Conservation (phyloP, 1,140 invertebrate genomes). For the Adoxophyes honmai region DNA sequence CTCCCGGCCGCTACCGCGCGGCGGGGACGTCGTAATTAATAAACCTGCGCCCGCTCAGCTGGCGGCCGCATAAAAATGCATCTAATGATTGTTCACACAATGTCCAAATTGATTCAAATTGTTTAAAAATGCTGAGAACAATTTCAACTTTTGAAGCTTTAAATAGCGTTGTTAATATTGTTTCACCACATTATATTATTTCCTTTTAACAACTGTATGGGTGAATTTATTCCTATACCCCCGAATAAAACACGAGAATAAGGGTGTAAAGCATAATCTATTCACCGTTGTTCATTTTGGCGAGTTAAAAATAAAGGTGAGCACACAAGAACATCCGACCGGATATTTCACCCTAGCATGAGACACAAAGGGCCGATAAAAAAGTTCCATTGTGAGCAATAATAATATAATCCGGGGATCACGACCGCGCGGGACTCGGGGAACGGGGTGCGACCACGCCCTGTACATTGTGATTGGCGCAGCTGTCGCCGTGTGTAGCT, state of each 20-base stretch:
- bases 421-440: conserved; percentile 35
- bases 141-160: too few species aligned
- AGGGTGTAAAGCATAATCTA: conserved; percentile 37
- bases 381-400: conserved; percentile 70
- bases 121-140: too few species aligned
- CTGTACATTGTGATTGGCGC: conserved; percentile 72
- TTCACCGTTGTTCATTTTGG: conserved; percentile 55
- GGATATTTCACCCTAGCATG: conserved; percentile 72
- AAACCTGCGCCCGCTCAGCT: conserved; percentile 26
- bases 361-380: conserved; percentile 64
- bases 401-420: conserved; percentile 70
- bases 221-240: too few species aligned
- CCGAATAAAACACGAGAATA: background rate
- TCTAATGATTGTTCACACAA: too few species aligned
- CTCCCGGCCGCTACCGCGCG: conserved; percentile 62
- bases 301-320: conserved; percentile 58
- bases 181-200: too few species aligned
- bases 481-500: conserved; percentile 59
- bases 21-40: conserved; percentile 57
- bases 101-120: too few species aligned
- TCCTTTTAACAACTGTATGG: too few species aligned
- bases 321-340: conserved; percentile 67
- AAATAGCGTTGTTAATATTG: too few species aligned
- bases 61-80: background rate
- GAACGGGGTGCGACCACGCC: conserved; percentile 50